Evolutionary conservation across 2,888 invertebrate genomes (phyloP).

Genomic region (Thumatha senex): DNA sequence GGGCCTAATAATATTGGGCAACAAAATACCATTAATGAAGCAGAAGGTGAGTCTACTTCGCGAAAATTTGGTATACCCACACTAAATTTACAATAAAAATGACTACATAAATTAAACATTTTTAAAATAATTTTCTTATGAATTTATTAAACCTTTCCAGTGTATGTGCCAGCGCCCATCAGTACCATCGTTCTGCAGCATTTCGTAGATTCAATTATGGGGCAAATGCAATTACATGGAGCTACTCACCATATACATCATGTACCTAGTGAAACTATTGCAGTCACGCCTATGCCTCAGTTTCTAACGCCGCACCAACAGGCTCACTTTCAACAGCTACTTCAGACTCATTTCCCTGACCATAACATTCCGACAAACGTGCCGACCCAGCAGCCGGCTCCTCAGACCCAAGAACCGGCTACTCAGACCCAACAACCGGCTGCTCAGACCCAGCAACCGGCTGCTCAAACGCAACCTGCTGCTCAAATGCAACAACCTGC

Average conservation of each 20-base stretch:
- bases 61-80: too few species aligned
- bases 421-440: background rate
- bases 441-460: background rate
- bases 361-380: too few species aligned
- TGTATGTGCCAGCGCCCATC: too few species aligned
- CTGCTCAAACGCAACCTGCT: background rate
- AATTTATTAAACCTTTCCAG: too few species aligned
- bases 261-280: constrained; percentile 7
- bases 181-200: constrained; percentile 60
- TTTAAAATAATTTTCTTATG: too few species aligned
- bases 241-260: constrained; percentile 8
- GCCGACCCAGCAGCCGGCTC: background rate
- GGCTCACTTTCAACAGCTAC: background rate
- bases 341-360: constrained; percentile 2
- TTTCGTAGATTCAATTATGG: constrained; percentile 54
- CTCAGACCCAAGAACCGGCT: background rate
- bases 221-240: constrained; percentile 44
- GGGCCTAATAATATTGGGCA: background rate
- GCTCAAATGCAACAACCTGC: background rate
- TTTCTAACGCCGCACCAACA: background rate
- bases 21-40: background rate
- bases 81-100: too few species aligned
- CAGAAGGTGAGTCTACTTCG: constrained; percentile 1
- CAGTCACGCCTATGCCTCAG: constrained; percentile 10
- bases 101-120: too few species aligned